Evolutionary conservation across 2,797 vertebrate genomes (phyloP).

Genomic region (Oryzias dopingdopingensis): DNA sequence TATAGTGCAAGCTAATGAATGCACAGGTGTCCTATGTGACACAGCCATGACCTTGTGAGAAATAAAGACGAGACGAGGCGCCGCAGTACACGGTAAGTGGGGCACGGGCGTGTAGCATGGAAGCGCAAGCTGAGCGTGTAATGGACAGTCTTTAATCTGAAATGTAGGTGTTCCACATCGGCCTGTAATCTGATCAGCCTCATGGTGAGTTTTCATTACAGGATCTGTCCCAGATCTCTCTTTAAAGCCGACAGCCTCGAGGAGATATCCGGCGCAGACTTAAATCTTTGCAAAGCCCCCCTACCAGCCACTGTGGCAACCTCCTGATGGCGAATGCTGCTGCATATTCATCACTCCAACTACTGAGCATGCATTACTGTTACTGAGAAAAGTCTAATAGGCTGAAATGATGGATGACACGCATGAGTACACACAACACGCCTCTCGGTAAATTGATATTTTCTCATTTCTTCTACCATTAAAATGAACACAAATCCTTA

Average conservation of each 20-base stretch:
- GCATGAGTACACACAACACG: conserved; percentile 37
- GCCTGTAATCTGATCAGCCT: conserved; percentile 71
- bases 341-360: conserved; percentile 57
- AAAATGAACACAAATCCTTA: conserved; percentile 20
- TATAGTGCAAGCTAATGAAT: conserved; percentile 21
- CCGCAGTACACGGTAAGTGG: conserved; percentile 48
- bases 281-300: conserved; percentile 50
- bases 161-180: conserved; percentile 68
- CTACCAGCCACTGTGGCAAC: conserved; percentile 38
- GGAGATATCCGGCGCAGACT: conserved; percentile 35
- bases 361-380: conserved; percentile 36
- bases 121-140: conserved; percentile 58
- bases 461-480: conserved; percentile 22
- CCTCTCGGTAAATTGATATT: conserved; percentile 34
- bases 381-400: conserved; percentile 30
- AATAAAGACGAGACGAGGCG: conserved; percentile 45
- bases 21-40: conserved; percentile 45
- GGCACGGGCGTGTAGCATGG: conserved; percentile 26
- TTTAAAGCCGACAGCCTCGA: conserved; percentile 56
- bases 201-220: conserved; percentile 65
- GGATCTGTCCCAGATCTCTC: conserved; percentile 65
- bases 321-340: conserved; percentile 45
- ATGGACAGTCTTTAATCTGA: conserved; percentile 71
- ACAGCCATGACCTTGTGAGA: conserved; percentile 46
- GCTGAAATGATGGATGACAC: conserved; percentile 47